Base-by-base conservation (phyloP, 2,888 invertebrate species). In the Dryadula phaetusa region DNA sequence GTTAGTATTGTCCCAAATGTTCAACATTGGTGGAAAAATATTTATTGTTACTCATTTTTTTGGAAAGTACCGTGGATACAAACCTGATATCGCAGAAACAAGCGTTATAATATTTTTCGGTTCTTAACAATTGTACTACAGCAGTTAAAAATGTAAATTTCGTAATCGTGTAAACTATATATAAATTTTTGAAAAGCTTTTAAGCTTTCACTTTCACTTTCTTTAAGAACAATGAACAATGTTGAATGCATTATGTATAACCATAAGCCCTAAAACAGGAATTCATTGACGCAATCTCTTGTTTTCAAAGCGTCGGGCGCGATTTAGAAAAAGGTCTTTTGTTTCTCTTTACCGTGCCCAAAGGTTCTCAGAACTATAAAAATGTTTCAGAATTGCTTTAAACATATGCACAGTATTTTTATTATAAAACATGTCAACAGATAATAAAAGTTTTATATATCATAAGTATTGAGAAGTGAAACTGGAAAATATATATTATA, bases 251-350 rank as follows among this genome's bases (percentile, higher is more conserved):
- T 64, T 47, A 34, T 64, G 56, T 53, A 46, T 56, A 64, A 46
- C 18, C 56, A 64, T 58, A 56, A 64, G 37, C 18, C 14, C 56
- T 64, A 62, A 66, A 67, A 61, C 47, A 47, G 56, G 47, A 64
- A 79, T 77, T 77, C 78, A 79, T 76, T 79, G 76, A 75, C 77
- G 78, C 80, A 82, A 83, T 75, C 74, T 72, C 71, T 73, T 75
- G 74, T 82, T 87, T 85, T 84, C 79, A 85, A 83, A 85, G 83
- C 82, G 79, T 77, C 76, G 79, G 78, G 78, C 77, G 78, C 80
- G 85, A 88, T 87, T 87, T 84, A 82, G 82, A 84, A 82, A 82
- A 82, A 79, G 80, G 79, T 16, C 79, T 86, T 64, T 89, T 90
- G 87, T 88, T 88, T 87, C 84, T 82, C 78, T 78, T 56, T 81